Evolutionary conservation across 1,140 invertebrate species (phyloP).

Genomic region (Lineus longissimus): DNA sequence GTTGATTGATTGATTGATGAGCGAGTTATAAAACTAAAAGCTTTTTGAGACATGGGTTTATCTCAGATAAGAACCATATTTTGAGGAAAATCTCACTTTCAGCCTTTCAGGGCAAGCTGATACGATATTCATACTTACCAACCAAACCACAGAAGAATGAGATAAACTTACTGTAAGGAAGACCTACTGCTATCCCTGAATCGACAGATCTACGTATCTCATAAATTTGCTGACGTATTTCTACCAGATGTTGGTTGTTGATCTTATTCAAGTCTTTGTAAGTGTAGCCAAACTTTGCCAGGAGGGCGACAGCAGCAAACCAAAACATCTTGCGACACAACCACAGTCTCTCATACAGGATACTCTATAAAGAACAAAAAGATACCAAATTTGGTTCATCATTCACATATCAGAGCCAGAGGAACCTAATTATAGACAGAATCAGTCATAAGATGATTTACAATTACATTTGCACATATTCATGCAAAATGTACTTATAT

Average conservation of each 20-base stretch:
- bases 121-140: too few species aligned
- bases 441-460: too few species aligned
- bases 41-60: too few species aligned
- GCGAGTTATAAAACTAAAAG: too few species aligned
- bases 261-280: conserved; percentile 47
- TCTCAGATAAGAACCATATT: too few species aligned
- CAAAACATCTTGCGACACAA: conserved; percentile 37
- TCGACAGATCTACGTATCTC: conserved; percentile 27
- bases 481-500: too few species aligned
- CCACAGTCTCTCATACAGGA: conserved; percentile 39
- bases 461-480: too few species aligned
- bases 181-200: background rate
- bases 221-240: conserved; percentile 47
- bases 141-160: too few species aligned
- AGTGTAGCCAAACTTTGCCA: conserved; percentile 30
- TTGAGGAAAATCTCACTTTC: too few species aligned
- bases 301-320: conserved; percentile 27
- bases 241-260: conserved; percentile 46
- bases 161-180: background rate
- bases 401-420: background rate
- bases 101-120: too few species aligned
- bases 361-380: conserved; percentile 30
- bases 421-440: too few species aligned
- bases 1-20: too few species aligned
- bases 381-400: background rate